Conservation (phyloP, 2,888 invertebrate species). For the Coecobrya sp. region DNA sequence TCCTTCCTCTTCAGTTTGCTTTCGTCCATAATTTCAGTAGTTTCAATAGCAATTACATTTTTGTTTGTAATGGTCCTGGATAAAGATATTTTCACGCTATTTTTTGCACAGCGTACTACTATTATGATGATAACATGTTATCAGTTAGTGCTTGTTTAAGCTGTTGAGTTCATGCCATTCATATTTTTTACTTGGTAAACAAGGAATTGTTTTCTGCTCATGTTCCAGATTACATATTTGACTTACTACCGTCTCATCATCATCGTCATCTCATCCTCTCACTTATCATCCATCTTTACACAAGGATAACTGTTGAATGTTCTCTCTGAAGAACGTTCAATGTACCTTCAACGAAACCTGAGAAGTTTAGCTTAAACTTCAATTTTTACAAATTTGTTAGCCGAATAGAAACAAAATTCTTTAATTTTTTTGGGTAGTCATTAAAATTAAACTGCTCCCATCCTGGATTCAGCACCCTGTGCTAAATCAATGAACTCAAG, state of each 20-base stretch:
- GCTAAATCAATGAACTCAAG: constrained; percentile 75
- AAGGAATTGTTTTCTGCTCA: neutral
- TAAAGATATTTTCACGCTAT: too few species aligned
- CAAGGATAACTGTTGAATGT: neutral
- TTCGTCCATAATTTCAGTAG: neutral
- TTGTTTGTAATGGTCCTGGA: too few species aligned
- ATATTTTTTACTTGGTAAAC: neutral
- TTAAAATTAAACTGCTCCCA: constrained; percentile 1
- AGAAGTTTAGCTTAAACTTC: neutral
- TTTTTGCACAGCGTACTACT: too few species aligned
- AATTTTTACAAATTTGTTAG: neutral
- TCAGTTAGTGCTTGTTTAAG: too few species aligned
- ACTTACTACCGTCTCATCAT: neutral
- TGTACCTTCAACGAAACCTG: constrained; percentile 29
- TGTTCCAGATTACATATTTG: neutral
- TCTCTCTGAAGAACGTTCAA: neutral
- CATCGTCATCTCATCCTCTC: neutral
- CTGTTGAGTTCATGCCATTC: too few species aligned
- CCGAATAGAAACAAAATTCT: neutral
- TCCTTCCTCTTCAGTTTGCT: neutral
- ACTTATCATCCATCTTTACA: neutral
- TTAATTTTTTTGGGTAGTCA: neutral
- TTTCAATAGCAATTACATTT: neutral
- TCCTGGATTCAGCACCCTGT: constrained; percentile 32
- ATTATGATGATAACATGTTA: too few species aligned